A percentile compares a stretch with the other conserved stretches of the same genome.
phyloP scores from a whole-genome alignment of 2,888 invertebrate genomes.

The Trachelus stipa region DNA sequence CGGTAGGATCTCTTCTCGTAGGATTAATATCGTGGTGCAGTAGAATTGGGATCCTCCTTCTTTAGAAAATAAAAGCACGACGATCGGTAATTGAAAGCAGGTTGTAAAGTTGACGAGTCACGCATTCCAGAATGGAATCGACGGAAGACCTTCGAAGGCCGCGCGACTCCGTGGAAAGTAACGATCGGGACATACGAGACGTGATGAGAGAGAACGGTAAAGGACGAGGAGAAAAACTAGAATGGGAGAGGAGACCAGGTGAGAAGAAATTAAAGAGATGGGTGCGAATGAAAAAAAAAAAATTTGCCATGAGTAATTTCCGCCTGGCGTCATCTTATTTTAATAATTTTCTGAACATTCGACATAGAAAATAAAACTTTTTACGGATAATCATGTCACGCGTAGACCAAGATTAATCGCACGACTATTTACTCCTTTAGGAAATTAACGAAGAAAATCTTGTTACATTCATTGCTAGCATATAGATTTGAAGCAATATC shows the following conservation, averaged over 20 bases:
- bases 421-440: background rate
- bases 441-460: background rate
- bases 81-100: constrained; percentile 48
- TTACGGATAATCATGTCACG: background rate
- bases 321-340: background rate
- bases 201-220: background rate
- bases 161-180: constrained; percentile 7
- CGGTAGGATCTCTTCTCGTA: background rate
- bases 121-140: constrained; percentile 38
- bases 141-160: constrained; percentile 21
- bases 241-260: background rate
- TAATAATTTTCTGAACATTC: background rate
- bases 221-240: background rate
- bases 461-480: background rate
- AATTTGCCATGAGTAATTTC: background rate
- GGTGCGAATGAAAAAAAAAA: background rate
- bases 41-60: background rate
- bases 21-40: background rate
- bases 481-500: background rate
- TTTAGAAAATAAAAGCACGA: constrained; percentile 30
- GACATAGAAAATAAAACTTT: background rate
- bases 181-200: background rate
- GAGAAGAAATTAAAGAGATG: background rate
- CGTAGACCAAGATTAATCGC: background rate
- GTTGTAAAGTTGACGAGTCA: constrained; percentile 51